Percentiles rank a stretch among this genome's conserved stretches.
Evolutionary conservation across 1,140 invertebrate genomes (phyloP).

Genomic region (Zaprionus capensis): DNA sequence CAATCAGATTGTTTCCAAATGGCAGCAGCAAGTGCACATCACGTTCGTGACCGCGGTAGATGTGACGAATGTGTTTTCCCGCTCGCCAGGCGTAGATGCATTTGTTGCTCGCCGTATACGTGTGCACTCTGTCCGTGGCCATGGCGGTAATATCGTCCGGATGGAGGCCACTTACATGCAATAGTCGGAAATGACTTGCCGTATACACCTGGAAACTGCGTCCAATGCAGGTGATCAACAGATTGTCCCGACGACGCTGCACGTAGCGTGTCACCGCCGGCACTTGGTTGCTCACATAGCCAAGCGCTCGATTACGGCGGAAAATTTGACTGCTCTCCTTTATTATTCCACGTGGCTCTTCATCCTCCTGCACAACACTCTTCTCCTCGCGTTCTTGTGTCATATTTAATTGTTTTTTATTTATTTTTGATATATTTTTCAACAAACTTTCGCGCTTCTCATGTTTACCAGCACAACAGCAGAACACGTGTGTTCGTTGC

Average conservation of each 20-base stretch:
- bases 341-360: constrained; percentile 34
- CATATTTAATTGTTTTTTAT: constrained; percentile 36
- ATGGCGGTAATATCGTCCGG: constrained; percentile 93
- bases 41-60: constrained; percentile 90
- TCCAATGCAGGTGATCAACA: constrained; percentile 95
- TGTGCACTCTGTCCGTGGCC: constrained; percentile 90
- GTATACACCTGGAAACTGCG: constrained; percentile 96
- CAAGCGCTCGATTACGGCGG: constrained; percentile 91
- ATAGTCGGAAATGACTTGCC: constrained; percentile 91
- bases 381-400: constrained; percentile 50
- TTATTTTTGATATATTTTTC: constrained; percentile 16
- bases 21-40: constrained; percentile 92
- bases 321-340: constrained; percentile 90
- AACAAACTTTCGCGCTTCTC: constrained; percentile 18
- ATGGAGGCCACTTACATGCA: constrained; percentile 93
- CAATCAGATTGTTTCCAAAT: constrained; percentile 94
- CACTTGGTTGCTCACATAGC: constrained; percentile 96
- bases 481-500: constrained; percentile 52
- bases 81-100: constrained; percentile 94
- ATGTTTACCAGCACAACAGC: constrained; percentile 51
- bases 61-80: constrained; percentile 93
- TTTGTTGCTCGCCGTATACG: constrained; percentile 93
- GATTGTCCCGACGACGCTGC: constrained; percentile 92
- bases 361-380: constrained; percentile 1
- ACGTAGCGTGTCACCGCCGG: constrained; percentile 94